Evolutionary conservation across 2,888 invertebrate genomes (phyloP), one percentile per base, ranked within the genome.

Genomic region (Malachius bipustulatus): DNA sequence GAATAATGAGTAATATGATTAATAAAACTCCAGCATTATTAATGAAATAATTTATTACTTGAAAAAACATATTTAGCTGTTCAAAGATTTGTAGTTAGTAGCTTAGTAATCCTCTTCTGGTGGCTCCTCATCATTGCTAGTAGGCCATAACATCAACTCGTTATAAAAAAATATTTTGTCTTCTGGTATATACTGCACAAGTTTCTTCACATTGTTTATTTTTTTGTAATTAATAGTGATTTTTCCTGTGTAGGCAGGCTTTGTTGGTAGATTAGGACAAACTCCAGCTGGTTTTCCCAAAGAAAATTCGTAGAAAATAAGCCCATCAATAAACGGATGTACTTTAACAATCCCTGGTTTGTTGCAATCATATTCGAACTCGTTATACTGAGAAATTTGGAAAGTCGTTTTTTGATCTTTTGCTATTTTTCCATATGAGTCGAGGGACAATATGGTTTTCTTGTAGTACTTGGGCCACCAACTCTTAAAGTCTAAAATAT

Each of bases 151-250:
- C 8, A 31, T 11, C 9, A 31, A 8, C 31, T 9, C 13, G 15
- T 9, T 14, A 13, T 14, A 31, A 13, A 31, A 31, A 4, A 8
- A 14, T 10, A 10, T 31, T 31, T 31, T 8, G 31, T 31, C 31
- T 13, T 31, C 31, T 11, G 31, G 31, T 8, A 31, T 14, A 9
- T 31, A 31, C 31, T 31, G 31, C 9, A 31, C 13, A 9, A 31
- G 14, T 9, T 8, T 11, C 14, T 31, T 31, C 10, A 31, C 4
- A 31, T 31, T 31, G 13, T 31, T 13, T 15, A 31, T 13, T 31
- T 31, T 31, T 31, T 31, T 14, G 15, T 19, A 9, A 31, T 31
- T 31, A 8, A 14, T 13, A 31, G 31, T 13, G 9, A 14, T 8
- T 31, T 31, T 14, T 6, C 4, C 12, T 8, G 6, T 29, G 12